Evolutionary conservation across 1,140 invertebrate genomes (phyloP), one percentile per base, ranked within the genome.

Genomic region (Chrysopa pallens): DNA sequence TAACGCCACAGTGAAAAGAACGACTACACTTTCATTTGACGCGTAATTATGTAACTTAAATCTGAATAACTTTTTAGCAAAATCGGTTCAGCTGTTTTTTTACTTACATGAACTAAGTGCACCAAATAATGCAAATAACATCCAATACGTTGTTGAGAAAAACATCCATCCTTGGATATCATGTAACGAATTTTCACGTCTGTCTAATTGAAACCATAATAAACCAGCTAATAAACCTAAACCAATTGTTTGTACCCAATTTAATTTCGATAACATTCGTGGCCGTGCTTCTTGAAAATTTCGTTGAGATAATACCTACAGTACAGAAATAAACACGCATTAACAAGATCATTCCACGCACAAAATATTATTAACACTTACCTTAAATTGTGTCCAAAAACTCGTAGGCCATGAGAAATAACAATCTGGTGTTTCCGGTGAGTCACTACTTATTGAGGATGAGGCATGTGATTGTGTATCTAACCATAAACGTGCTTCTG

Each of bases 161-260:
- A 87, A 87, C 76, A 86, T 83, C 80, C 80, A 85, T 36, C 84
- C 84, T 63, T 84, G 79, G 28, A 87, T 76, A 59, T 89, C 83
- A 44, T 79, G 73, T 23, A 89, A 63, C 6, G 76, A 73, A 46
- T 79, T 72, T 59, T 89, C 85, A 6, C 67, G 75, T 27, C 82
- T 62, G 3, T 80, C 75, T 51, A 85, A 60, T 54, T 84, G 74
- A 50, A 84, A 82, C 84, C 84, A 88, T 9, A 88, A 64, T 6
- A 84, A 66, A 6, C 84, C 83, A 2, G 81, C 76, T 55, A 88
- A 66, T 36, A 84, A 48, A 1, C 76, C 81, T 38, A 88, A 58
- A 0, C 74, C 74, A 42, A 60, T 67, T 2, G 82, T 85, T 61
- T 87, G 84, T 28, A 86, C 66, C 75, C 84, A 83, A 57, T 87